Percentiles rank a stretch among this genome's conserved stretches.
Evolutionary conservation across 2,113 vertebrate genomes (phyloP).

Genomic region (Labeo catla): DNA sequence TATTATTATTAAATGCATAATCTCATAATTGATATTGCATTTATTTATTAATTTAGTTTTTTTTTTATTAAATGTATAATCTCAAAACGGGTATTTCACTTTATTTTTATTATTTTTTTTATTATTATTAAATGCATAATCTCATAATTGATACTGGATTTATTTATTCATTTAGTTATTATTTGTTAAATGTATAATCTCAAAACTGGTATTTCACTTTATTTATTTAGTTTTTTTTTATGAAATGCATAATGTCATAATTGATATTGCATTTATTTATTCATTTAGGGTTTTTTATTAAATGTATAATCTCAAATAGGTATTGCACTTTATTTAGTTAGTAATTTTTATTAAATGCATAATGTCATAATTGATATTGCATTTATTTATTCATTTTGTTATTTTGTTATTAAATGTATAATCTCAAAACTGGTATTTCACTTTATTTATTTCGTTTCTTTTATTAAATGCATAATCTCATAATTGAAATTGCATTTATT

Average conservation of each 20-base stretch:
- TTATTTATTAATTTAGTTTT: no score
- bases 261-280: no score
- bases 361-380: background rate
- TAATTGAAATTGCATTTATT: no score
- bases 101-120: background rate
- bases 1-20: no score
- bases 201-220: no score
- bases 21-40: background rate
- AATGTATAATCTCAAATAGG: no score
- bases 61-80: background rate
- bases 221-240: no score
- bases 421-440: background rate
- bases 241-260: no score
- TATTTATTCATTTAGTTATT: background rate
- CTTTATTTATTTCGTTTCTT: background rate
- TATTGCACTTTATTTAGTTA: background rate
- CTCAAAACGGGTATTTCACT: background rate
- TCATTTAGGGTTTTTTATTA: background rate
- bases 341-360: no score
- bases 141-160: no score
- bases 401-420: background rate
- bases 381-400: background rate
- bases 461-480: no score
- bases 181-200: background rate
- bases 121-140: no score